Conservation (phyloP, 1,140 invertebrate species). For the Muscidifurax raptorellus region DNA sequence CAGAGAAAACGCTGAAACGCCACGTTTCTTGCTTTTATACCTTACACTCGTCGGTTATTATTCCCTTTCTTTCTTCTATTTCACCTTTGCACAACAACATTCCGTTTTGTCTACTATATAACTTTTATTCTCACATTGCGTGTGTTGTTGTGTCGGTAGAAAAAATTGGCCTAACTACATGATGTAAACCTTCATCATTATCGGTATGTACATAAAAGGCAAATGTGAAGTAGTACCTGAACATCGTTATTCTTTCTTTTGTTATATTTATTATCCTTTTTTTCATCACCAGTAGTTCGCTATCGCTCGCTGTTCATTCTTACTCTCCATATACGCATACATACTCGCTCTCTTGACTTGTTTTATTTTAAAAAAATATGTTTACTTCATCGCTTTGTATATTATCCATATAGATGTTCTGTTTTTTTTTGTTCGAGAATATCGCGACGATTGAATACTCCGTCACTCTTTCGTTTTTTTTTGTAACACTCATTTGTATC, state of each 20-base stretch:
- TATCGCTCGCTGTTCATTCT: constrained; percentile 5
- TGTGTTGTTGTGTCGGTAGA: constrained; percentile 61
- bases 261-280: constrained; percentile 14
- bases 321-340: neutral
- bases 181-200: constrained; percentile 6
- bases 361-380: constrained; percentile 70
- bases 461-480: constrained; percentile 57
- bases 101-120: constrained; percentile 31
- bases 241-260: constrained; percentile 59
- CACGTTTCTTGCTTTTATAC: neutral
- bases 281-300: neutral
- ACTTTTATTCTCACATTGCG: neutral
- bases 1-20: constrained; percentile 17
- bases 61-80: constrained; percentile 57
- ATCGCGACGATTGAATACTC: constrained; percentile 57
- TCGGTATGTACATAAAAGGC: constrained; percentile 74
- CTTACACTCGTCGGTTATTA: constrained; percentile 48
- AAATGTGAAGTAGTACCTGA: constrained; percentile 74
- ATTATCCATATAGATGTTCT: constrained; percentile 26
- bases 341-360: constrained; percentile 33
- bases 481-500: constrained; percentile 39
- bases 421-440: constrained; percentile 47
- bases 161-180: constrained; percentile 74
- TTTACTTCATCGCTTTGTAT: constrained; percentile 58
- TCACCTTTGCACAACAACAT: constrained; percentile 54